Conservation (phyloP, 1,140 invertebrate genomes). For the Bursaphelenchus mucronatus region DNA sequence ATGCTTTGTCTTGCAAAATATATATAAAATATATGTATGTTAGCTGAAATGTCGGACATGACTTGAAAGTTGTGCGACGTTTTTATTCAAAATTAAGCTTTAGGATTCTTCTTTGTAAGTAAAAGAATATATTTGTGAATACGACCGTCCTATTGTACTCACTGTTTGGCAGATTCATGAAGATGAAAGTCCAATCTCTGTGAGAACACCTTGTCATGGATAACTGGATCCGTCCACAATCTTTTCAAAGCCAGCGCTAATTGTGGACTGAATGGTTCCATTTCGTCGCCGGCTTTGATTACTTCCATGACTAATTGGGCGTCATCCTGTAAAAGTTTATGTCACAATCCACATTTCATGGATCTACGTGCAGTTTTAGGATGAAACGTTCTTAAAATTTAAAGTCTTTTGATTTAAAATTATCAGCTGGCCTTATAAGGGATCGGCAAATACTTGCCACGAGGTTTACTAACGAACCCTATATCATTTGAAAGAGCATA, state of each 20-base stretch:
- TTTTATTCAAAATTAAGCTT: too few species aligned
- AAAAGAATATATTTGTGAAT: neutral
- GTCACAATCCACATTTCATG: neutral
- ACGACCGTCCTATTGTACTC: constrained; percentile 2
- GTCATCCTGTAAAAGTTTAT: constrained; percentile 38
- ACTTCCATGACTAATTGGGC: constrained; percentile 48
- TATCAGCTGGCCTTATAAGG: neutral
- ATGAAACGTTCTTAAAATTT: neutral
- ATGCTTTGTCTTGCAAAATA: too few species aligned
- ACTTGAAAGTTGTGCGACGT: too few species aligned
- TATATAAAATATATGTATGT: too few species aligned
- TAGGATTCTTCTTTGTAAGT: too few species aligned
- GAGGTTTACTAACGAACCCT: neutral
- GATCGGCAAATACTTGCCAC: too few species aligned
- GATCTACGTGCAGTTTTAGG: neutral
- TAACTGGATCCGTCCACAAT: constrained; percentile 45
- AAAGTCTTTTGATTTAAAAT: neutral
- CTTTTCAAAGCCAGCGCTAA: constrained; percentile 45
- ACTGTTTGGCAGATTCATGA: constrained; percentile 57
- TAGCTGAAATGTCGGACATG: too few species aligned
- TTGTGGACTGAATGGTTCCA: constrained; percentile 43
- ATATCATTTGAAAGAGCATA: too few species aligned
- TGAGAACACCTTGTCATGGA: constrained; percentile 36
- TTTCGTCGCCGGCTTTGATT: constrained; percentile 40
- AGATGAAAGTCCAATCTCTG: constrained; percentile 53